Evolutionary conservation across 2,113 vertebrate genomes (phyloP).

Genomic region (Gnathonemus longibarbis): DNA sequence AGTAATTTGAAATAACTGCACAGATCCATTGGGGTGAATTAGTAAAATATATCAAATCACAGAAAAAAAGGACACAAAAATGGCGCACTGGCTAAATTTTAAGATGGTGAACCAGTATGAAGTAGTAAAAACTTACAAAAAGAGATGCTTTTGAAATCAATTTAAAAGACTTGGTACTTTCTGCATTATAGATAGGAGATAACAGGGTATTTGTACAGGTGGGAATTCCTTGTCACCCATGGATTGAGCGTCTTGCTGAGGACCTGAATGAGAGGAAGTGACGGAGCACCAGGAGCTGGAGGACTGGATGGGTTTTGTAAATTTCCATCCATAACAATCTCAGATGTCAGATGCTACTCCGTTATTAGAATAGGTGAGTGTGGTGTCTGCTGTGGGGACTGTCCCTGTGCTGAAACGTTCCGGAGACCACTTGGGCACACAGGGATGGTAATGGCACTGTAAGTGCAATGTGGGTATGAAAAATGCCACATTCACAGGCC

Average conservation of each 20-base stretch:
- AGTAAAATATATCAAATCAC: neutral
- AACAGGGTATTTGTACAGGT: neutral
- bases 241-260: neutral
- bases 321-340: neutral
- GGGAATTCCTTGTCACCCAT: neutral
- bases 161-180: neutral
- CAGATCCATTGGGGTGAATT: neutral
- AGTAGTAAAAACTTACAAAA: neutral
- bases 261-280: neutral
- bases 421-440: neutral
- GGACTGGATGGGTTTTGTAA: neutral
- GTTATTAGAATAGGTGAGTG: neutral
- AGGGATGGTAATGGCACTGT: neutral
- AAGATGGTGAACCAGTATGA: neutral
- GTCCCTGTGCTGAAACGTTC: neutral
- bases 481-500: neutral
- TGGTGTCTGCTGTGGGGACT: neutral
- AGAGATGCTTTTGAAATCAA: neutral
- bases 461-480: neutral
- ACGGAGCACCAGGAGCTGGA: neutral
- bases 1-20: neutral
- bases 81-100: neutral
- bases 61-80: neutral
- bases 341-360: neutral
- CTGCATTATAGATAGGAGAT: neutral